phyloP scores from a whole-genome alignment of 1,140 invertebrate species.

The Laodelphax striatellus region DNA sequence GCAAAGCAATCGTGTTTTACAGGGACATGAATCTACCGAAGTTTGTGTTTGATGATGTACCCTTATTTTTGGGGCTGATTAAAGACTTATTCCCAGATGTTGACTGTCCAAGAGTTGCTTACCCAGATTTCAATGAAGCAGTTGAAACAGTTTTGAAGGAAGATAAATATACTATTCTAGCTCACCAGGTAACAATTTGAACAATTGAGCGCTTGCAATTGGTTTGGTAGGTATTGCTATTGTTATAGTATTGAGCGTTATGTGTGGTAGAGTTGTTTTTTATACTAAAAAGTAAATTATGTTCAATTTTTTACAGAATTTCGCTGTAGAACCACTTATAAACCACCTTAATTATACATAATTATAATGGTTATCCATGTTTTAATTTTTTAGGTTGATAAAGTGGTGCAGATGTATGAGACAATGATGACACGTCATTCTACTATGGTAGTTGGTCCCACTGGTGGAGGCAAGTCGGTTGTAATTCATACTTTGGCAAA shows the following conservation, averaged over 20 bases:
- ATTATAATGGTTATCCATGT: no score
- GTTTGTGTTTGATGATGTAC: conserved; percentile 82
- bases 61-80: conserved; percentile 76
- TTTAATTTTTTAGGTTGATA: conserved; percentile 51
- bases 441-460: conserved; percentile 83
- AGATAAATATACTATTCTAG: conserved; percentile 57
- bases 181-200: conserved; percentile 51
- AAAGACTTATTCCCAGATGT: conserved; percentile 80
- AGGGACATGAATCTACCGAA: conserved; percentile 88
- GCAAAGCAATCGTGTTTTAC: conserved; percentile 6
- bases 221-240: no score
- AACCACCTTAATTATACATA: no score
- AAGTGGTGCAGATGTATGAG: conserved; percentile 82
- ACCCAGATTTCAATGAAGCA: conserved; percentile 72
- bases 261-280: no score
- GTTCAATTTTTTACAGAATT: no score
- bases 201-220: no score
- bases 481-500: conserved; percentile 68
- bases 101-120: conserved; percentile 70
- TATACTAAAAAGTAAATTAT: no score
- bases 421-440: conserved; percentile 89
- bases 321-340: no score
- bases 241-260: no score
- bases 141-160: conserved; percentile 52
- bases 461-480: conserved; percentile 80